Evolutionary conservation across 2,888 invertebrate genomes (phyloP), one percentile per base, ranked within the genome.

Genomic region (Ypsolopha scabrella): DNA sequence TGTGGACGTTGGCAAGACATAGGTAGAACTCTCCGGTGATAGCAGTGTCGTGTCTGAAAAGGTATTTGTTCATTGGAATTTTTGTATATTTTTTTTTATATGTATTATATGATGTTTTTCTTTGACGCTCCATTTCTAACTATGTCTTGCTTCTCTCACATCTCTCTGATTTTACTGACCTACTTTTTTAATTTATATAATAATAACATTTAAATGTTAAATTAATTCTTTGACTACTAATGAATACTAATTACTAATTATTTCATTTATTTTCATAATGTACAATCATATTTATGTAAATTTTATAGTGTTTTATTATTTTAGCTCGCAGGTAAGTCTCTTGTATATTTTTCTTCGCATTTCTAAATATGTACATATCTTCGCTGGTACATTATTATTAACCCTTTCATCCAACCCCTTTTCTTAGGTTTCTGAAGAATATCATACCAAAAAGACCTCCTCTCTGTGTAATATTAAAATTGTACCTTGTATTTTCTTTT

Each of bases 1-100:
- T 82, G 83, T 85, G 83, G 80, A 48, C 80, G 78, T 71, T 63
- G 81, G 85, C 85, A 85, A 86, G 85, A 86, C 85, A 86, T 86
- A 86, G 80, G 14, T 66, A 66, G 64, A 59, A 58, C 38, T 43
- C 58, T 60, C 57, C 72, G 73, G 73, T 62, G 65, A 57, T 36
- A 36, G 13, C 24, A n/a, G 11, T 13, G 36, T 7, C 35, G 8
- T 6, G 7, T 11, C 13, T 11, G 11, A 10, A 36, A 41, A 50
- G 50, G 44, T 36, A 43, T 35, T 11, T 43, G n/a, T 41, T n/a
- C 58, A 53, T 58, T 57, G 54, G 56, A 54, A 56, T 64, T 63
- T 69, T 67, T 64, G 68, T 66, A 63, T 59, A 43, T 60, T 55
- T 59, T 55, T 24, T 24, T 24, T 24, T 24, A 24, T 67, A 51